Evolutionary conservation across 2,797 vertebrate species (phyloP), one percentile per base, ranked within the genome.

Genomic region (Amniataba percoides): DNA sequence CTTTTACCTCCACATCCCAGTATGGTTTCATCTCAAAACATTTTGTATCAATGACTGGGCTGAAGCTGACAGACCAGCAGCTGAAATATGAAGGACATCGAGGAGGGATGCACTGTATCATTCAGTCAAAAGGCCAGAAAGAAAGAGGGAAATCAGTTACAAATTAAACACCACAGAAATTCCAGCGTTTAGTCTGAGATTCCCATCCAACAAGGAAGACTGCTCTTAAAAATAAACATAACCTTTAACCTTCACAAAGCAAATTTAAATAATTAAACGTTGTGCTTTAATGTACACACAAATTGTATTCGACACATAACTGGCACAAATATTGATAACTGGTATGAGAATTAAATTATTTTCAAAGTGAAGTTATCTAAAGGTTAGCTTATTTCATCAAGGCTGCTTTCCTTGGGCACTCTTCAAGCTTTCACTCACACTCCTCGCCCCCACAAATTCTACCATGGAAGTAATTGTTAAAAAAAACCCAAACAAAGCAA

Each of bases 361-460:
- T 40, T 73, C 3, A 21, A 75, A 71, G 49, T 62, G 36, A 84
- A 81, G n/a, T 40, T 42, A 40, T 85, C 53, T 78, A 73, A 87
- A 83, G 73, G 67, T 88, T 78, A 49, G 61, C 39, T 93, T 84
- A 89, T 94, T 94, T 92, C n/a, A 91, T 46, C 43, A 13, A 81
- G 71, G 82, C 71, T 88, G 84, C 86, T 84, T 90, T 92, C 83
- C 83, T 84, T 86, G 75, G 80, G 78, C 56, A 81, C 61, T 71
- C 73, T 59, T 81, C 31, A 82, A 82, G 49, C 56, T 61, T 80
- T 74, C 40, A 80, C 57, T 80, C 60, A 73, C 80, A 77, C 61
- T 53, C 68, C 40, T 25, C 36, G 27, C 77, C 60, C 16, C 16
- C 39, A 40, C 16, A 61, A 61, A 87, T 25, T 58, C 77, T 55